Percentiles rank a stretch among this genome's conserved stretches.
phyloP scores from a whole-genome alignment of 2,113 vertebrate species.

The Syngnathoides biaculeatus region DNA sequence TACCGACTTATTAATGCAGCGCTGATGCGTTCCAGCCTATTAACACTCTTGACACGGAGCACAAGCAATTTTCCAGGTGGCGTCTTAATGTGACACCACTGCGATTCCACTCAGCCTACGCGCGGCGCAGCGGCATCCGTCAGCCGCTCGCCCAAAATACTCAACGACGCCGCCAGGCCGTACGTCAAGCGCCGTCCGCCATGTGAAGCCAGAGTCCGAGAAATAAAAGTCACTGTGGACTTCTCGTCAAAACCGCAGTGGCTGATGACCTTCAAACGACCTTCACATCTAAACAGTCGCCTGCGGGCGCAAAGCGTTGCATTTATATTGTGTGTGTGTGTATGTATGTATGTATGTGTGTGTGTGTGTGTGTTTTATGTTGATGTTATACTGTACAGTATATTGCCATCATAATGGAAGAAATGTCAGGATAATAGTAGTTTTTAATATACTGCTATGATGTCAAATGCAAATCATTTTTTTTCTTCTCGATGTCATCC shows the following conservation, averaged over 20 bases:
- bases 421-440: too few relatives aligned
- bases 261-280: background rate
- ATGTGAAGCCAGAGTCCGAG: too few relatives aligned
- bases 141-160: background rate
- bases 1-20: slow-evolving; percentile 23
- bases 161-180: background rate
- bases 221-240: background rate
- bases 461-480: too few relatives aligned
- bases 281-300: background rate
- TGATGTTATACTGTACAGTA: too few relatives aligned
- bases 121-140: background rate
- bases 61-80: slow-evolving; percentile 47
- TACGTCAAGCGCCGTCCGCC: background rate
- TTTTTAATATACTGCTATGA: too few relatives aligned
- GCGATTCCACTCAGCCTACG: slow-evolving; percentile 47
- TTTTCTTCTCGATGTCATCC: too few relatives aligned
- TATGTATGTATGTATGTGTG: too few relatives aligned
- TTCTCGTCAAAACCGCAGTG: background rate
- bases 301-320: too few relatives aligned
- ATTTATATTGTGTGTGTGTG: too few relatives aligned
- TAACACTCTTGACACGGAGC: slow-evolving; percentile 43
- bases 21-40: slow-evolving; percentile 47
- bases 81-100: slow-evolving; percentile 44
- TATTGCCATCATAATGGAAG: too few relatives aligned
- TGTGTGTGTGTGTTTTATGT: too few relatives aligned